Conservation (phyloP, 2,888 invertebrate genomes). For the Craniophora ligustri region DNA sequence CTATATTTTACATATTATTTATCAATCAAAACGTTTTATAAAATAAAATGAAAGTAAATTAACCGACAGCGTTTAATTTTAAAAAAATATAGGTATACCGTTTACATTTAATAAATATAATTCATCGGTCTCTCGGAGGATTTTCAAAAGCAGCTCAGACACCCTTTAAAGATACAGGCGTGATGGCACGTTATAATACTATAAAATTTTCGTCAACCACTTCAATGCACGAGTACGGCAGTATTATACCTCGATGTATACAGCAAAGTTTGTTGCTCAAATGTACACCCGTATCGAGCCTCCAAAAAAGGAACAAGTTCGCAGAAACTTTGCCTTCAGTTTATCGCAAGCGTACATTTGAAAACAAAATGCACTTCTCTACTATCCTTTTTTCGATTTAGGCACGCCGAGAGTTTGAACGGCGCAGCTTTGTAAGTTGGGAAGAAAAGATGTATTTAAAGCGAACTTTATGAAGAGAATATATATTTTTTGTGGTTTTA, state of each 20-base stretch:
- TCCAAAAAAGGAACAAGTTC: conserved; percentile 29
- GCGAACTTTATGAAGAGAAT: conserved; percentile 7
- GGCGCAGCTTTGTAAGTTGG: conserved; percentile 38
- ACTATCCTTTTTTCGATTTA: conserved; percentile 43
- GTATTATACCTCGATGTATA: neutral
- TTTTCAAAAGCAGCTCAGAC: too few species aligned
- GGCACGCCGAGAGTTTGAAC: conserved; percentile 20
- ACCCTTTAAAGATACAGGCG: too few species aligned
- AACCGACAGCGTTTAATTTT: too few species aligned
- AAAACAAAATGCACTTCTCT: conserved; percentile 48
- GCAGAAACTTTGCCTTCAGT: conserved; percentile 46
- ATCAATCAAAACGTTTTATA: too few species aligned
- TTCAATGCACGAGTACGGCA: too few species aligned
- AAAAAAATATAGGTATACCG: too few species aligned
- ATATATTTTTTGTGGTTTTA: conserved; percentile 10
- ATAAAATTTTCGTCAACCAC: too few species aligned
- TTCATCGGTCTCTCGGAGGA: too few species aligned
- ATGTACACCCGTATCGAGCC: conserved; percentile 18
- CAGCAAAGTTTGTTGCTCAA: conserved; percentile 24
- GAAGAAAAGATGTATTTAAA: conserved; percentile 6
- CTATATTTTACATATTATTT: too few species aligned
- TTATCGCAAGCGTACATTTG: conserved; percentile 39
- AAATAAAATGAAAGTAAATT: too few species aligned
- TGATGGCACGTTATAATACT: too few species aligned
- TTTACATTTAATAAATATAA: too few species aligned